A percentile compares a stretch with the other conserved stretches of the same genome.
These are phyloP conservation scores for Condylostylus longicornis DNA, from an alignment of 1,140 invertebrate genomes.

Conservation along the genomic window DNA sequence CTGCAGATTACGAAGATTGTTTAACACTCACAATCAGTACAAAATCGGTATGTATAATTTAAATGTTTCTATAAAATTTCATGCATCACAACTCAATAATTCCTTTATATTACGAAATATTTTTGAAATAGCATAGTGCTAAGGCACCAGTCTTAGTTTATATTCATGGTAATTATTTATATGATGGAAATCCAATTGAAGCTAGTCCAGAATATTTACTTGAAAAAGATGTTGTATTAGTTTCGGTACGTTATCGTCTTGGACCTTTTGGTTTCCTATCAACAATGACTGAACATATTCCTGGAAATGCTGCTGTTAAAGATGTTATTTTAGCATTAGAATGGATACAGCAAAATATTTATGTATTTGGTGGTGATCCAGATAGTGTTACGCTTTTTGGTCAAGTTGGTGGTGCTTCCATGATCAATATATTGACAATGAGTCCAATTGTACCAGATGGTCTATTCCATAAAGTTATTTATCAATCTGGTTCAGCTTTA, in stretches of 20 bases:
- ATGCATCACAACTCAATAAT: neutral
- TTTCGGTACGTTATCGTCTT: constrained; percentile 35
- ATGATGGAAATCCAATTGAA: constrained; percentile 22
- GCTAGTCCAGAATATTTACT: constrained; percentile 27
- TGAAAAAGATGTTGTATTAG: constrained; percentile 35
- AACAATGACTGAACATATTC: constrained; percentile 36
- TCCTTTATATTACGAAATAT: neutral
- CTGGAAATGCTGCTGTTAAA: constrained; percentile 53
- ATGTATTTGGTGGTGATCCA: constrained; percentile 49
- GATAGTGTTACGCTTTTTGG: constrained; percentile 43
- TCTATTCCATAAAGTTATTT: constrained; percentile 39
- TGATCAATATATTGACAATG: constrained; percentile 34
- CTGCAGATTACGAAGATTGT: constrained; percentile 23
- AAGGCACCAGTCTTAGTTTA: constrained; percentile 28
- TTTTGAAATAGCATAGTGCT: constrained; percentile 13
- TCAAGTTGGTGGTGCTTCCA: constrained; percentile 40
- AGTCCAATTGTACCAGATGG: constrained; percentile 24
- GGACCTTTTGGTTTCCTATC: constrained; percentile 39
- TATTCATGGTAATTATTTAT: constrained; percentile 29
- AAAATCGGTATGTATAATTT: constrained; percentile 15
- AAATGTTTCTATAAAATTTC: constrained; percentile 1
- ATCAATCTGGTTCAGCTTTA: constrained; percentile 37
- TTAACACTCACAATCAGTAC: constrained; percentile 21
- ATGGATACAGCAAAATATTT: constrained; percentile 49
- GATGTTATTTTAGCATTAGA: constrained; percentile 45